Percentiles rank a stretch among this genome's conserved stretches.
Conservation (phyloP, 2,888 invertebrate genomes). For the Sepiola atlantica region DNA sequence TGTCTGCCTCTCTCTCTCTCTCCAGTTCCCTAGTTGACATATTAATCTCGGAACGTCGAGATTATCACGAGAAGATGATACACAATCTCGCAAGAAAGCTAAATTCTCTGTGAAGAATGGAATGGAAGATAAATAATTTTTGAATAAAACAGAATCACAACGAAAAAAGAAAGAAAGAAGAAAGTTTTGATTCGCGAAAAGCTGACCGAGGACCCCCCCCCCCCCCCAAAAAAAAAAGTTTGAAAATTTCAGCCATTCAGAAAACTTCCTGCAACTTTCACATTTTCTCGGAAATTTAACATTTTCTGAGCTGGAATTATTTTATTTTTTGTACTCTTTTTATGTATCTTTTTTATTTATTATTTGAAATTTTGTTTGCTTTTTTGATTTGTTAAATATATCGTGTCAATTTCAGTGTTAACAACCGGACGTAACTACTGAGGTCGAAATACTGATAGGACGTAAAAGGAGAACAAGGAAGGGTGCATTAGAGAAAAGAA, state of each 20-base stretch:
- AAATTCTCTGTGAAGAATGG: neutral
- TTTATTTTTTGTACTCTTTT: neutral
- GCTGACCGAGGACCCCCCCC: no score
- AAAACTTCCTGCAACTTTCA: neutral
- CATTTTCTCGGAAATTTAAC: neutral
- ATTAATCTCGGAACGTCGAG: no score
- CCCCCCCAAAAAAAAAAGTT: neutral
- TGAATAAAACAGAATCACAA: no score
- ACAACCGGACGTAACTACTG: neutral
- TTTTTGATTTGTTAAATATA: neutral
- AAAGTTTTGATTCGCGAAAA: neutral
- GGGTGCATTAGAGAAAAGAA: neutral
- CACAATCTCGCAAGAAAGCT: no score
- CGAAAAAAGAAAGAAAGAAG: no score
- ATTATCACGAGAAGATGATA: no score
- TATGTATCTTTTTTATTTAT: no score
- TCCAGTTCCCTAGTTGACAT: no score
- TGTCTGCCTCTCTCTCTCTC: no score
- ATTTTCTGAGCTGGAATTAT: neutral
- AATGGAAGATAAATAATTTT: neutral
- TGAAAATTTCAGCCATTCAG: neutral
- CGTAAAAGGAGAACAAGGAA: neutral
- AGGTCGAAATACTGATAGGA: constrained; percentile 32
- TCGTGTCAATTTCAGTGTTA: neutral
- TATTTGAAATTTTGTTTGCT: neutral